These are phyloP conservation scores for Nebria salina DNA, from an alignment of 2,888 invertebrate genomes.

Conservation along the genomic window DNA sequence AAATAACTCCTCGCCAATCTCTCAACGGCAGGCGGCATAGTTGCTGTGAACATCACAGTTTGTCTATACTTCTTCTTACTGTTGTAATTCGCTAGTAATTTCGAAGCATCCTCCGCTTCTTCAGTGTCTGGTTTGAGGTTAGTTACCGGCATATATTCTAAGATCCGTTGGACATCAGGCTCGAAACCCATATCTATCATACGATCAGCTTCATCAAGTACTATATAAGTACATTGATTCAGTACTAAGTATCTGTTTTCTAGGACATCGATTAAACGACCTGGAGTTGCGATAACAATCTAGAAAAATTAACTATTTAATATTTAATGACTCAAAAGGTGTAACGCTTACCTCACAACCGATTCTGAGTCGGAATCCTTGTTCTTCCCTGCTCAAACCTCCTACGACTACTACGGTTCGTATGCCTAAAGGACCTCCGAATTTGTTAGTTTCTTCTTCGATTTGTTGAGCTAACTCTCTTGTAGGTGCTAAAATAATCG, in stretches of 20 bases:
- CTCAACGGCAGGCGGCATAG: conserved; percentile 99
- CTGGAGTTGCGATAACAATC: conserved; percentile 99
- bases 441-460: conserved; percentile 98
- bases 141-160: conserved; percentile 97
- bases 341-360: conserved; percentile 83
- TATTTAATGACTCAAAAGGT: conserved; percentile 16
- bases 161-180: conserved; percentile 96
- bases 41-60: conserved; percentile 99
- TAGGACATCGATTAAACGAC: conserved; percentile 97
- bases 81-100: conserved; percentile 89
- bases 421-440: conserved; percentile 92
- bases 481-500: conserved; percentile 99
- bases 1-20: conserved; percentile 93
- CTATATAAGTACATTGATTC: conserved; percentile 98
- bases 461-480: conserved; percentile 99
- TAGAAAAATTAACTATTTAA: conserved; percentile 55
- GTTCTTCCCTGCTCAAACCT: conserved; percentile 96
- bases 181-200: conserved; percentile 99
- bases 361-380: conserved; percentile 94
- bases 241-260: conserved; percentile 98
- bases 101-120: conserved; percentile 93
- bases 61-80: conserved; percentile 97
- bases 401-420: conserved; percentile 98
- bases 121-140: conserved; percentile 98
- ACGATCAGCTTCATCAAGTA: conserved; percentile 95